Evolutionary conservation across 2,797 vertebrate species (phyloP).

Genomic region (Rhynchonycteris naso): DNA sequence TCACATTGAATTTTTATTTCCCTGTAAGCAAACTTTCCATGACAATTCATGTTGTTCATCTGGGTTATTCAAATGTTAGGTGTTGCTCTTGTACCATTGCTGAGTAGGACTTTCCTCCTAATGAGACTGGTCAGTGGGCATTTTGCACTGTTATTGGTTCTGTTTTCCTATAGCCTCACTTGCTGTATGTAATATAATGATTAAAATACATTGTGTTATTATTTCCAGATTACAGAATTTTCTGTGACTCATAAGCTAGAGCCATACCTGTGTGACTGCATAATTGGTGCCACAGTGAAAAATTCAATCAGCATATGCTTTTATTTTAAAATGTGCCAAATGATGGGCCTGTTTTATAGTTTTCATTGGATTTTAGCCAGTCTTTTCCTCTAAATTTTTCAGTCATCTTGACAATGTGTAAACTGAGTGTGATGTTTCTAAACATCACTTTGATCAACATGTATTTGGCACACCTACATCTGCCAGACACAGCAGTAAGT

Average conservation of each 20-base stretch:
- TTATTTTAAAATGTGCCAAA: constrained; percentile 25
- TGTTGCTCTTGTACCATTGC: neutral
- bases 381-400: neutral
- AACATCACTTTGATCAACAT: neutral
- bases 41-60: constrained; percentile 12
- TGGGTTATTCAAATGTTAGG: neutral
- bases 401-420: neutral
- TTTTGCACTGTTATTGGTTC: neutral
- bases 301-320: constrained; percentile 22
- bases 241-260: neutral
- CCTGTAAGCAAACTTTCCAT: constrained; percentile 65
- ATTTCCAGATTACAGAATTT: constrained; percentile 39
- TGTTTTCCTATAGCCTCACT: neutral
- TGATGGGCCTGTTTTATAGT: neutral
- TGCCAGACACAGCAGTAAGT: neutral
- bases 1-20: constrained; percentile 49
- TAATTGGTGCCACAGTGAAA: constrained; percentile 55
- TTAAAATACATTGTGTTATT: constrained; percentile 28
- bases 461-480: neutral
- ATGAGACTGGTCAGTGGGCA: neutral
- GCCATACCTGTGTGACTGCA: neutral
- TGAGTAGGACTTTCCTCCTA: neutral
- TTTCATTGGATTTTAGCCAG: constrained; percentile 34
- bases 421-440: constrained; percentile 32
- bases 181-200: neutral